A percentile compares a stretch with the other conserved stretches of the same genome.
These are phyloP conservation scores for Bagarius yarrelli DNA, from an alignment of 2,113 vertebrate species.

Conservation along the genomic window DNA sequence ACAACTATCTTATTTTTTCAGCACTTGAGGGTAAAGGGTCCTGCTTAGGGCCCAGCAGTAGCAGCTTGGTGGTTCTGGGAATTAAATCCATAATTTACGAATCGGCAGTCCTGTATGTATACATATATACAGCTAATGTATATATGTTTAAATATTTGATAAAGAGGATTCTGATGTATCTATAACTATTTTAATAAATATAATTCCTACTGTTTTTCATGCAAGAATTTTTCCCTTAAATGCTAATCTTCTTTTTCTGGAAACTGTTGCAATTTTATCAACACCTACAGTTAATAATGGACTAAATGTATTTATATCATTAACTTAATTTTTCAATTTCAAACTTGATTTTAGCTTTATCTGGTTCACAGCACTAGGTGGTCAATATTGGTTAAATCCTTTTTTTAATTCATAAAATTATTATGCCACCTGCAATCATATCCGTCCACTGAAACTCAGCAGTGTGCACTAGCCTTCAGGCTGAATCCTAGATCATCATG, in stretches of 20 bases:
- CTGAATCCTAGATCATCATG: constrained; percentile 54
- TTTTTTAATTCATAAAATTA: constrained; percentile 76
- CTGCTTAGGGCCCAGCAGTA: too few species aligned
- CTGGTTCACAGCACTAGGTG: not conserved
- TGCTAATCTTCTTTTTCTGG: not conserved
- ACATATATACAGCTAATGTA: too few species aligned
- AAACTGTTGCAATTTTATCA: not conserved
- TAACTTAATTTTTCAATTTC: not conserved
- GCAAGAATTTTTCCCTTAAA: not conserved
- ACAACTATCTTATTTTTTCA: too few species aligned
- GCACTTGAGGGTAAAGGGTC: too few species aligned
- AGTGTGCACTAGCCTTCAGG: constrained; percentile 61
- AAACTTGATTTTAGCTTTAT: too few species aligned
- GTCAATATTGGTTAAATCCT: constrained; percentile 49
- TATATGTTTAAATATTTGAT: too few species aligned
- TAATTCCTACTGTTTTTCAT: not conserved
- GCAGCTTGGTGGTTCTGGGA: too few species aligned
- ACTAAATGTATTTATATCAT: not conserved
- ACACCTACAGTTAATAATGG: not conserved
- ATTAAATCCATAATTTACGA: too few species aligned
- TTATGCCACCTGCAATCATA: constrained; percentile 73
- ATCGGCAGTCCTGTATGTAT: too few species aligned
- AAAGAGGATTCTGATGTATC: too few species aligned
- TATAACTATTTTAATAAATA: not conserved
- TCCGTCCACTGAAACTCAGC: constrained; percentile 56